Evolutionary conservation across 92 coral and sea anemone species (phyloP).

Genomic region (Palythoa grandis): DNA sequence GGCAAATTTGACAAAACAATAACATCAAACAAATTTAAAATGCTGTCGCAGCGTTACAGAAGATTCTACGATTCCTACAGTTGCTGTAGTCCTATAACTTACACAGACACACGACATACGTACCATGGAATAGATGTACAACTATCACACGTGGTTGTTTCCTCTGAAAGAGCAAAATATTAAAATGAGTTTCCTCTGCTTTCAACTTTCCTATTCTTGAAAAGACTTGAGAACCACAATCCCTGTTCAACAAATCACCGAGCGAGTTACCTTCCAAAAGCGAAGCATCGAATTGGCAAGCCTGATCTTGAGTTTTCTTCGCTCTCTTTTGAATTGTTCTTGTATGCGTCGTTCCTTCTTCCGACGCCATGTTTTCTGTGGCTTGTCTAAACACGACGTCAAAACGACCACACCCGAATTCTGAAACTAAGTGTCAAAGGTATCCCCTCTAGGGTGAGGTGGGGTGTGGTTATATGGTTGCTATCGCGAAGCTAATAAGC

Average conservation of each 20-base stretch:
- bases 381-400: constrained; percentile 79
- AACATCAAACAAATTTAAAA: constrained; percentile 31
- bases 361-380: constrained; percentile 95
- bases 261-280: constrained; percentile 92
- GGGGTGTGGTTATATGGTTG: constrained; percentile 30
- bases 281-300: constrained; percentile 99
- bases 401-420: constrained; percentile 94
- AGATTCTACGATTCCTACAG: background rate
- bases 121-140: constrained; percentile 89
- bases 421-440: constrained; percentile 46
- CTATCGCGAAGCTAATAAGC: background rate
- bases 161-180: constrained; percentile 74
- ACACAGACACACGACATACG: constrained; percentile 43
- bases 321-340: constrained; percentile 90
- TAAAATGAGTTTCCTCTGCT: constrained; percentile 53
- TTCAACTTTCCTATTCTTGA: constrained; percentile 11
- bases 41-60: constrained; percentile 20
- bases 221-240: background rate
- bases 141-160: constrained; percentile 90
- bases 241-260: constrained; percentile 14
- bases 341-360: constrained; percentile 89
- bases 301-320: constrained; percentile 97
- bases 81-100: background rate
- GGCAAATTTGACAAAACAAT: constrained; percentile 49
- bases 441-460: constrained; percentile 49